Conservation (phyloP, 2,797 vertebrate species). For the Prunella strophiata region DNA sequence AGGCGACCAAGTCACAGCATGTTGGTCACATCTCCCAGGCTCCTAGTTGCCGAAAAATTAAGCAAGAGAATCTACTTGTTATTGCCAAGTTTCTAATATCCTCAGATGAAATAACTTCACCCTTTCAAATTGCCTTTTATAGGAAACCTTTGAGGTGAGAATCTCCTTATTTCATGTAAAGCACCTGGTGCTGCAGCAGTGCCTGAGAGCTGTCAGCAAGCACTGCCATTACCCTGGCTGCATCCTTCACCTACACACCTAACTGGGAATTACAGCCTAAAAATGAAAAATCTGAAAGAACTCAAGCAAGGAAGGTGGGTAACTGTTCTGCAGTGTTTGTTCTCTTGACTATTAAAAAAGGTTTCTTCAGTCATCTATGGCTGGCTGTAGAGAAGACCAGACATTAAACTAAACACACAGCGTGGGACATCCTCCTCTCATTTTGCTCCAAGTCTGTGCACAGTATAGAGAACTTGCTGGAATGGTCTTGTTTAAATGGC, state of each 20-base stretch:
- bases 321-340: background rate
- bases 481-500: conserved; percentile 6
- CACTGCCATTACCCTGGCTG: background rate
- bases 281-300: background rate
- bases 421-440: background rate
- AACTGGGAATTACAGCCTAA: background rate
- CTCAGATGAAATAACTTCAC: background rate
- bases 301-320: background rate
- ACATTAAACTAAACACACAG: background rate
- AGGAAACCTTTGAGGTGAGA: background rate
- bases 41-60: background rate
- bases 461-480: background rate
- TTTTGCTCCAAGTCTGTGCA: background rate
- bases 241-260: background rate
- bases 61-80: background rate
- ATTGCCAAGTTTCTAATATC: background rate
- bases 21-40: background rate
- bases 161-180: background rate
- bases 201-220: background rate
- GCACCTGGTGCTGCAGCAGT: background rate
- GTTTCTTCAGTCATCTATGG: background rate
- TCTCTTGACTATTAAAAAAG: background rate
- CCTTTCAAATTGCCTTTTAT: background rate
- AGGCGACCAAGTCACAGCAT: background rate
- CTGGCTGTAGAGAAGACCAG: background rate